Evolutionary conservation across 2,888 invertebrate species (phyloP).

Genomic region (Tipula unca): DNA sequence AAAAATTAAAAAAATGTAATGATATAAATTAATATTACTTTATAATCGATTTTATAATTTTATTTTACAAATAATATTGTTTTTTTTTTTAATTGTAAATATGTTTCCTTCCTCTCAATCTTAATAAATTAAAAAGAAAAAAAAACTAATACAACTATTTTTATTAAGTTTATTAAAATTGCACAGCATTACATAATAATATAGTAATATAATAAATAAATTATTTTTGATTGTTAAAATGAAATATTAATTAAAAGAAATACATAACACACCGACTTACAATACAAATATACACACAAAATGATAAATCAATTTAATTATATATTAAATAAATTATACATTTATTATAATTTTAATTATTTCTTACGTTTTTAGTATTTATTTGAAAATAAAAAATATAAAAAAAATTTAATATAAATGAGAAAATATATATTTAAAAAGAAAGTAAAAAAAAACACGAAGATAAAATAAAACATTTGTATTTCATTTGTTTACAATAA

Average conservation of each 20-base stretch:
- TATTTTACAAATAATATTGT: neutral
- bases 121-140: neutral
- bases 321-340: constrained; percentile 1
- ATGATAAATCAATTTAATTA: neutral
- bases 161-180: neutral
- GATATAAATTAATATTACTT: neutral
- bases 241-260: neutral
- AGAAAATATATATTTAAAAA: neutral
- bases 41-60: neutral
- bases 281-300: constrained; percentile 3
- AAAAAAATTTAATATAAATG: neutral
- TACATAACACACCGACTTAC: neutral
- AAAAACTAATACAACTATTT: neutral
- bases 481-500: neutral
- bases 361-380: neutral
- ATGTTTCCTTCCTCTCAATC: neutral
- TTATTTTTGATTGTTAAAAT: neutral
- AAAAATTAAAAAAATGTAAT: neutral
- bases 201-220: neutral
- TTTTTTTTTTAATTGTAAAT: neutral
- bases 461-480: neutral
- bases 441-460: neutral
- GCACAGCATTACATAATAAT: constrained; percentile 8
- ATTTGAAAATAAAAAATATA: neutral
- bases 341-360: neutral